Conservation (phyloP, 1,140 invertebrate species). For the Hermetia illucens region DNA sequence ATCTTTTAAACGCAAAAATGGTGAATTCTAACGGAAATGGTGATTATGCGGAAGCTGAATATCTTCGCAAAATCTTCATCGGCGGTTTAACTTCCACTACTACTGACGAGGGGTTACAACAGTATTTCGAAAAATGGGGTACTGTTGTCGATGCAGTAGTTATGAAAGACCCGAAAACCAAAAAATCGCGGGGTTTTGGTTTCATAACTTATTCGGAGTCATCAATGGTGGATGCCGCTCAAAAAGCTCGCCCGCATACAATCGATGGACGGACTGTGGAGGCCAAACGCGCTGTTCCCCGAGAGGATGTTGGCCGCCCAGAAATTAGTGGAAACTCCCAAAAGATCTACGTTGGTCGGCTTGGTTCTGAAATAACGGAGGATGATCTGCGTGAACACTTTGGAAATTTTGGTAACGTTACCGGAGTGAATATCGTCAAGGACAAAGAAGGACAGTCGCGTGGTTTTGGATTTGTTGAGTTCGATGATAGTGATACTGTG, state of each 20-base stretch:
- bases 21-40: too few relatives aligned
- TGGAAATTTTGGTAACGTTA: conserved; percentile 66
- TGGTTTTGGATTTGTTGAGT: conserved; percentile 90
- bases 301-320: conserved; percentile 76
- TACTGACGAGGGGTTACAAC: conserved; percentile 82
- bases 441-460: conserved; percentile 85
- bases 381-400: conserved; percentile 77
- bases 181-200: conserved; percentile 87
- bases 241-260: conserved; percentile 62
- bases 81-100: conserved; percentile 93
- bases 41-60: too few relatives aligned
- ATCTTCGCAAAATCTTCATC: conserved; percentile 92
- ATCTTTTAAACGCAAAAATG: too few relatives aligned
- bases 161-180: conserved; percentile 92
- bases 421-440: conserved; percentile 76
- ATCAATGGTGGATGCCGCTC: conserved; percentile 89
- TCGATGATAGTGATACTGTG: conserved; percentile 91
- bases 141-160: conserved; percentile 96
- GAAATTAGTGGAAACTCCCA: conserved; percentile 89
- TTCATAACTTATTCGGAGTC: conserved; percentile 89
- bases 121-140: conserved; percentile 93
- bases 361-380: conserved; percentile 82
- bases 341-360: conserved; percentile 85
- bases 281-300: conserved; percentile 90
- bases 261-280: conserved; percentile 76